Evolutionary conservation across 2,113 vertebrate species (phyloP).

Genomic region (Chionis minor): DNA sequence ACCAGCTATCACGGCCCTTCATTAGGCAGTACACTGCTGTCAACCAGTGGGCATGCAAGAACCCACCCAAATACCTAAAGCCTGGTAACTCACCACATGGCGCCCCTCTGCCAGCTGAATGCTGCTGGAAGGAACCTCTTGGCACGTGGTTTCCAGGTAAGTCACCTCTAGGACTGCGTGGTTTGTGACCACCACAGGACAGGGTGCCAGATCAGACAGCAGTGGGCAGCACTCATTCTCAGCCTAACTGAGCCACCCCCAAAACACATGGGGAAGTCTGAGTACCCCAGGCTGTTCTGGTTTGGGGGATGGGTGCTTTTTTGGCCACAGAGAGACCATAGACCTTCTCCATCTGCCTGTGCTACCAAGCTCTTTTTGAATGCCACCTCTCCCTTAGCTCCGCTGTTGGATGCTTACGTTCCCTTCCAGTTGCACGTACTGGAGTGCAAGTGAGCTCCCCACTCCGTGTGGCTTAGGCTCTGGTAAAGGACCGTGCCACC

Average conservation of each 20-base stretch:
- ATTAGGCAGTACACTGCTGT: too few species aligned
- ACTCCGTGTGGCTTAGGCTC: fast-evolving
- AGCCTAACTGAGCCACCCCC: background rate
- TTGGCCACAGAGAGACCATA: background rate
- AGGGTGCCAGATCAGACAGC: background rate
- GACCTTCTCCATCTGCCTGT: background rate
- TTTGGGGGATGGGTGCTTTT: too few species aligned
- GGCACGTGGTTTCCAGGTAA: background rate
- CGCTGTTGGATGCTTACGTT: background rate
- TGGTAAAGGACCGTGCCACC: fast-evolving
- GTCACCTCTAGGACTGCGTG: background rate
- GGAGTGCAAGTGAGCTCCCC: background rate
- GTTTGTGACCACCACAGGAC: background rate
- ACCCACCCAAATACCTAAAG: too few species aligned
- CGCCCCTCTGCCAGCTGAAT: fast-evolving
- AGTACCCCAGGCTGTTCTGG: too few species aligned
- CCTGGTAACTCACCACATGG: fast-evolving
- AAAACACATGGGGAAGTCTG: background rate
- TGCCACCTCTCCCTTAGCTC: background rate
- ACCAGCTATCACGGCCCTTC: background rate
- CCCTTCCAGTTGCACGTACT: background rate
- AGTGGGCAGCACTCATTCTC: background rate
- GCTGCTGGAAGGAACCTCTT: background rate
- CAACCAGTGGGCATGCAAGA: too few species aligned
- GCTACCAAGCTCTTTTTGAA: background rate